A percentile compares a stretch with the other conserved stretches of the same genome.
phyloP scores from a whole-genome alignment of 2,113 vertebrate genomes.

The Eleginops maclovinus region DNA sequence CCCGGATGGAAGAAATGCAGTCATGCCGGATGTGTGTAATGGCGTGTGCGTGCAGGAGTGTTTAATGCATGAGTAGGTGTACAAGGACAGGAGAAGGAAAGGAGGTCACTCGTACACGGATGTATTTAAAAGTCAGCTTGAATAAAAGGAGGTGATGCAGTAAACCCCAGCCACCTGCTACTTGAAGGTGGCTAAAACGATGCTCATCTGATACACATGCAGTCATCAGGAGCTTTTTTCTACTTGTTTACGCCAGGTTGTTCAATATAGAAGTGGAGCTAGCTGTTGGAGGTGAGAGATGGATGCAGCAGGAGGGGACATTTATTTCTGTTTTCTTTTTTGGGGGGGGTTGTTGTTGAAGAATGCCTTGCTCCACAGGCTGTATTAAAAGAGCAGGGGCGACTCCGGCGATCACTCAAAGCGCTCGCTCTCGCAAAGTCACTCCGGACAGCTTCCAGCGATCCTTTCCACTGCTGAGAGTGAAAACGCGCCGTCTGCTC shows the following conservation, averaged over 20 bases:
- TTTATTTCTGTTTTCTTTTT: conserved; percentile 23
- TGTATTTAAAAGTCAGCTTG: conserved; percentile 33
- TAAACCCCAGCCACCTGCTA: conserved; percentile 7
- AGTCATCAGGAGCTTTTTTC: conserved; percentile 1
- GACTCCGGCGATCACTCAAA: conserved; percentile 50
- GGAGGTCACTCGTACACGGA: conserved; percentile 38
- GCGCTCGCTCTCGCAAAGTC: conserved; percentile 38
- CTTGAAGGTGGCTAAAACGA: conserved; percentile 16
- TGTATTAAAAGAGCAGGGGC: conserved; percentile 32
- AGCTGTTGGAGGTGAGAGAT: conserved; percentile 7
- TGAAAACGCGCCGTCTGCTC: background rate
- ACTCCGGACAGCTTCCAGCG: conserved; percentile 32
- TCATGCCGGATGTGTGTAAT: conserved; percentile 34
- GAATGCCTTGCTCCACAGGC: conserved; percentile 24
- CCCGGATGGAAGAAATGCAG: conserved; percentile 41
- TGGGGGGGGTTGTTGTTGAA: background rate
- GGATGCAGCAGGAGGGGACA: conserved; percentile 2
- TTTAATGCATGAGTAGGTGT: conserved; percentile 47
- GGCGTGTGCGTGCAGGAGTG: conserved; percentile 16
- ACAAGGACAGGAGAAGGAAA: conserved; percentile 23
- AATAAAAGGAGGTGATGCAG: conserved; percentile 17
- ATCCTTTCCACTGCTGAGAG: conserved; percentile 7
- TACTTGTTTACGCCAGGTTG: conserved; percentile 21
- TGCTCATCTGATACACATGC: background rate
- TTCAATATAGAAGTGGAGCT: conserved; percentile 7